A percentile compares a stretch with the other conserved stretches of the same genome.
Evolutionary conservation across 2,113 vertebrate species (phyloP).

Genomic region (Sylvietta virens): DNA sequence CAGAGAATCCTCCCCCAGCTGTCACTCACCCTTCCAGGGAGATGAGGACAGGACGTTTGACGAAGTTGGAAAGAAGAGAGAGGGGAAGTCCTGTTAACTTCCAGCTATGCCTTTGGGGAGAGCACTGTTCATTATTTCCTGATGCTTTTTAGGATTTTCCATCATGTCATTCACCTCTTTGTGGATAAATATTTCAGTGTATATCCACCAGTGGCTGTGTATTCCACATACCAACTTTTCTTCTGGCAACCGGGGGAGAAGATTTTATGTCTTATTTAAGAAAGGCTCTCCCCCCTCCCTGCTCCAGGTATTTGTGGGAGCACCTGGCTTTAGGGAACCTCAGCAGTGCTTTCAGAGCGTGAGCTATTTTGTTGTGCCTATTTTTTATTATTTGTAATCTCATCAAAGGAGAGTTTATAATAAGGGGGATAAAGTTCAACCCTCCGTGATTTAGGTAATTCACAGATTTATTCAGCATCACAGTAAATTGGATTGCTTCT

Average conservation of each 20-base stretch:
- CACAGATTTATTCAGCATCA: background rate
- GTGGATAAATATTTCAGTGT: background rate
- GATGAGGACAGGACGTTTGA: background rate
- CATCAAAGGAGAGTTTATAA: background rate
- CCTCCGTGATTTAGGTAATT: background rate
- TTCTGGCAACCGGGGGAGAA: background rate
- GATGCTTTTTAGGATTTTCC: background rate
- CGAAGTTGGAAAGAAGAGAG: background rate
- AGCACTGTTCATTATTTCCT: background rate
- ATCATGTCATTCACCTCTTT: background rate
- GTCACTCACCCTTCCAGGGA: background rate
- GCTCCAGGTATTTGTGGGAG: background rate
- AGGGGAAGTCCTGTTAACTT: background rate
- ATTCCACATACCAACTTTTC: background rate
- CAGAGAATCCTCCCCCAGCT: background rate
- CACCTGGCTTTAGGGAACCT: background rate
- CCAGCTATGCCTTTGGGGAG: background rate
- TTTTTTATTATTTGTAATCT: background rate
- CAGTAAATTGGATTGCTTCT: constrained; percentile 44
- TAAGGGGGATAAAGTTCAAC: background rate
- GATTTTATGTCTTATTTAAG: background rate
- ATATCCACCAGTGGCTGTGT: background rate
- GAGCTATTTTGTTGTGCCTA: background rate
- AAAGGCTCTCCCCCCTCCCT: background rate
- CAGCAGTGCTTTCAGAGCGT: background rate